Evolutionary conservation across 2,888 invertebrate genomes (phyloP).

Genomic region (Abscondita cerata): DNA sequence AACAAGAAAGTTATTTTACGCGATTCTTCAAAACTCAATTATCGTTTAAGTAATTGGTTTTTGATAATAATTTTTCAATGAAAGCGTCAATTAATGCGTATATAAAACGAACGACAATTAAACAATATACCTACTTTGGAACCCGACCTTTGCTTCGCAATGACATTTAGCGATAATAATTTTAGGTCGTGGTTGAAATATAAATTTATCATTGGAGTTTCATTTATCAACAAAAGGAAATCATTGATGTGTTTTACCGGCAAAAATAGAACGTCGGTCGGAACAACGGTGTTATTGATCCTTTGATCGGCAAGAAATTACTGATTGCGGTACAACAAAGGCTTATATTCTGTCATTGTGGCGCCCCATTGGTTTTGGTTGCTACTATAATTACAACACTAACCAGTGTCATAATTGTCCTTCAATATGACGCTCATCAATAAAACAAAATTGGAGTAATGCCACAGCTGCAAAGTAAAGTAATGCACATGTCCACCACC

Average conservation of each 20-base stretch:
- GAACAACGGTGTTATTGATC: neutral
- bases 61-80: too few relatives aligned
- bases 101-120: too few relatives aligned
- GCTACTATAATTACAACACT: constrained; percentile 21
- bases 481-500: constrained; percentile 35
- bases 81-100: too few relatives aligned
- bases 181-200: too few relatives aligned
- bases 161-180: too few relatives aligned
- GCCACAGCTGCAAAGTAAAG: constrained; percentile 36
- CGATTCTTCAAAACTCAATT: too few relatives aligned
- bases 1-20: too few relatives aligned
- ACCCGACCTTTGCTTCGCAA: too few relatives aligned
- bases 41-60: too few relatives aligned
- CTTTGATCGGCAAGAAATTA: too few relatives aligned
- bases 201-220: neutral
- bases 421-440: constrained; percentile 38
- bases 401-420: constrained; percentile 28
- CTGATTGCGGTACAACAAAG: too few relatives aligned
- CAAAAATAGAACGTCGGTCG: neutral
- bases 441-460: constrained; percentile 31
- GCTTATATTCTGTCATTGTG: neutral
- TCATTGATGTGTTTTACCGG: neutral
- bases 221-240: neutral
- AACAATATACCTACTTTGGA: too few relatives aligned
- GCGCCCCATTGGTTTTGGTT: neutral